Percentiles rank a stretch among this genome's conserved stretches.
Evolutionary conservation across 2,888 invertebrate species (phyloP).

Genomic region (Polietes domitor): DNA sequence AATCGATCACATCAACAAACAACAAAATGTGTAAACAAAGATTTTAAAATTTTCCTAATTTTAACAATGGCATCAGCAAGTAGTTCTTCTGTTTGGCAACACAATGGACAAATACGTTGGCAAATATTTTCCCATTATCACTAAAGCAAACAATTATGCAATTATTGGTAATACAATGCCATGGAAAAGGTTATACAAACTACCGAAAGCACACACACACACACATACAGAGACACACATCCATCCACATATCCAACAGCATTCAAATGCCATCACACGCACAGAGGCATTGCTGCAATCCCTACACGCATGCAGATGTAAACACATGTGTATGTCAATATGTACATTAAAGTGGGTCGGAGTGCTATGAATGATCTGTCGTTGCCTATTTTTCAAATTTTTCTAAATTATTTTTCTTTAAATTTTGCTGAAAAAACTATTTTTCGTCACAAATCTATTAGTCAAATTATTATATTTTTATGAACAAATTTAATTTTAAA

Average conservation of each 20-base stretch:
- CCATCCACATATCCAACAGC: not conserved
- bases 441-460: too few species aligned
- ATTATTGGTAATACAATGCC: slow-evolving; percentile 44
- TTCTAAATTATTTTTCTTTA: too few species aligned
- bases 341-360: too few species aligned
- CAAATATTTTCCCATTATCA: slow-evolving; percentile 46
- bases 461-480: too few species aligned
- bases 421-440: too few species aligned
- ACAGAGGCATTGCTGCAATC: too few species aligned
- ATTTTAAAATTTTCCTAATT: not conserved
- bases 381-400: too few species aligned
- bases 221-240: too few species aligned
- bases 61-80: not conserved
- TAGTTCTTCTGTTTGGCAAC: not conserved
- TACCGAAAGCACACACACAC: not conserved
- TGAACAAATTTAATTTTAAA: too few species aligned
- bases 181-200: slow-evolving; percentile 20
- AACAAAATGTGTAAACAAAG: not conserved
- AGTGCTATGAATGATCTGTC: too few species aligned
- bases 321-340: not conserved
- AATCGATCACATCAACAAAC: not conserved
- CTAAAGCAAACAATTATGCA: slow-evolving; percentile 57
- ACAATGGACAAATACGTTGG: slow-evolving; percentile 9
- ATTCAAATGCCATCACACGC: slow-evolving; percentile 1
- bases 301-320: not conserved